Evolutionary conservation across 2,113 vertebrate genomes (phyloP), one percentile per base, ranked within the genome.

Genomic region (Paratilapia polleni): DNA sequence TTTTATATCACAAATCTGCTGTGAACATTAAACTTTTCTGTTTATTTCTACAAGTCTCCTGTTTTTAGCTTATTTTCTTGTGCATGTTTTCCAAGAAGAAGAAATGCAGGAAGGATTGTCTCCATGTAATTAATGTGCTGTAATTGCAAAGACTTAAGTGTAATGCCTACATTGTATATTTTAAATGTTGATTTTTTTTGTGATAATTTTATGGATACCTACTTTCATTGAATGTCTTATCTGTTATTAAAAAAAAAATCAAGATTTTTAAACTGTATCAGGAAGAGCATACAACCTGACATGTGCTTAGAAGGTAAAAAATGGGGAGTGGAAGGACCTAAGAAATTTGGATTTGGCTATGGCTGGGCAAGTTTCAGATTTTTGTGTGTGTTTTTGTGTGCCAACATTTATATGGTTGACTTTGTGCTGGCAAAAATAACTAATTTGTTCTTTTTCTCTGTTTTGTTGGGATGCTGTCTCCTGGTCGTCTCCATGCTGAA

Each of bases 401-500:
- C 10, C 17, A 49, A 7, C 26, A 20, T 14, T 73, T 57, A 38
- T 38, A 57, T 22, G 13, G 7, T 34, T 57, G 9, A 34, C 36
- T 80, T 12, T 41, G 28, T 52, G 17, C 17, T 31, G 19, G 12
- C 19, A 17, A 73, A 14, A 13, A 26, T 73, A 8, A 17, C 68
- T 54, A 73, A 54, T 54, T 73, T 34, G 11, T 52, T 14, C 26
- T 73, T 41, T 79, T 52, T 60, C 8, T 82, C 5, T 78, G 9
- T 74, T 61, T 62, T 82, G 22, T 17, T 36, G 34, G 26, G 26
- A 9, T 81, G 64, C 58, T 28, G 14, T 28, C 24, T 61, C 56
- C 77, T 75, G 81, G 24, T 60, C 9, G 4, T 9, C 73, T 86
- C 41, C 85, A n/a, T 1, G 19, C 68, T 54, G 47, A 73, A 26